Percentiles rank a stretch among this genome's conserved stretches.
Conservation (phyloP, 2,113 vertebrate genomes). For the Hippolais icterina region DNA sequence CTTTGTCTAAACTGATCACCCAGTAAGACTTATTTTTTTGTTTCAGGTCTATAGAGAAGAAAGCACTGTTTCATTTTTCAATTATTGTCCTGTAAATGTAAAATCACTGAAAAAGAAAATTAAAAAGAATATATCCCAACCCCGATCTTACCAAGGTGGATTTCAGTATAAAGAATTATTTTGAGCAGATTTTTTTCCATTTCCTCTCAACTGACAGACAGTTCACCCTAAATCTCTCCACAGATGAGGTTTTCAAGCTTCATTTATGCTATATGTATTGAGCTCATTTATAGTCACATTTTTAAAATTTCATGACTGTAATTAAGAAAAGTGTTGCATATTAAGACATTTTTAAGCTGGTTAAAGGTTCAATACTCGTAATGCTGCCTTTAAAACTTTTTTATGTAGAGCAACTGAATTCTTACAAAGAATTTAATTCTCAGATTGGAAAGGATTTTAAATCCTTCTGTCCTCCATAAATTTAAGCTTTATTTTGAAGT, state of each 20-base stretch:
- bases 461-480: constrained; percentile 48
- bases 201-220: background rate
- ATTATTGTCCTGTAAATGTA: background rate
- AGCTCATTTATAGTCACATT: background rate
- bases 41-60: background rate
- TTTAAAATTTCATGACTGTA: background rate
- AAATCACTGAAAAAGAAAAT: background rate
- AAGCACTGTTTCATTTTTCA: background rate
- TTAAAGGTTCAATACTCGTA: constrained; percentile 5
- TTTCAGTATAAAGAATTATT: background rate
- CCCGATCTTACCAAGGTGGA: background rate
- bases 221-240: background rate
- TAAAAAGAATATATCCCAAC: background rate
- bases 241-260: background rate
- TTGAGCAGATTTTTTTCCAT: background rate
- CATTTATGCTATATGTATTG: background rate
- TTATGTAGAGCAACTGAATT: background rate
- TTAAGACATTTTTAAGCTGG: background rate
- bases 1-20: background rate
- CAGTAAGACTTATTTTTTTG: background rate
- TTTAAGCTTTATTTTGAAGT: background rate
- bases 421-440: background rate
- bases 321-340: background rate
- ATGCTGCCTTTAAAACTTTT: constrained; percentile 33
- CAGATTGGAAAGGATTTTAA: background rate